Base-by-base conservation (phyloP, 2,113 vertebrate genomes). In the Eulemur macaco region DNA sequence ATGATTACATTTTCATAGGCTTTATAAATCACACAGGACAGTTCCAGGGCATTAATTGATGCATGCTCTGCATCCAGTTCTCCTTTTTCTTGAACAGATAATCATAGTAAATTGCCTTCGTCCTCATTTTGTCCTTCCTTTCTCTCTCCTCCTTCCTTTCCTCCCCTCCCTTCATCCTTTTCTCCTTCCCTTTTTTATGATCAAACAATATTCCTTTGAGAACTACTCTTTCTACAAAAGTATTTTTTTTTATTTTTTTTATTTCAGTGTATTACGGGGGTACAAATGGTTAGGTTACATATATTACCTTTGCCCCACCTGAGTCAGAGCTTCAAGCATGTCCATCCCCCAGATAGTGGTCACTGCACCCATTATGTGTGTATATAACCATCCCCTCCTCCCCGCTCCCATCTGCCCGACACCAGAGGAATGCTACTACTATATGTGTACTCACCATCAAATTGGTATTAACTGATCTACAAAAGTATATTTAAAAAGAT, bases 1-100 rank as follows among this genome's bases (percentile, higher is more conserved):
- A 37, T 7, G 25, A 54, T 80, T 31, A 84, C 17, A 74, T 58
- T 78, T 87, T 47, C 88, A 56, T 17, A 56, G 18, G 13, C 58
- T 84, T 92, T 66, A 64, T 74, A 92, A 89, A 74, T 64, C 73
- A 71, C 37, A 56, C 13, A 60, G 77, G 34, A 31, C 14, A 63
- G n/a, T 20, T 86, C 20, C 50, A 37, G 52, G 18, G 27, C 5
- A 34, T 63, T 76, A n/a, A 69, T 5, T 66, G 34, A 60, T 80
- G 29, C 27, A 10, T 0, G 1, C 15, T 82, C 27, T 47, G 4
- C 23, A 18, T 52, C 23, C 56, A 50, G 14, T 6, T 58, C 0
- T 42, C 13, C 15, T 58, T 81, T 66, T 39, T 58, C 45, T 90
- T 31, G 34, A 93, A 37, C 5, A 60, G 29, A 54, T 56, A 63